Percentiles rank a stretch among this genome's conserved stretches.
Evolutionary conservation across 2,888 invertebrate species (phyloP).

Genomic region (Papilio gigon): DNA sequence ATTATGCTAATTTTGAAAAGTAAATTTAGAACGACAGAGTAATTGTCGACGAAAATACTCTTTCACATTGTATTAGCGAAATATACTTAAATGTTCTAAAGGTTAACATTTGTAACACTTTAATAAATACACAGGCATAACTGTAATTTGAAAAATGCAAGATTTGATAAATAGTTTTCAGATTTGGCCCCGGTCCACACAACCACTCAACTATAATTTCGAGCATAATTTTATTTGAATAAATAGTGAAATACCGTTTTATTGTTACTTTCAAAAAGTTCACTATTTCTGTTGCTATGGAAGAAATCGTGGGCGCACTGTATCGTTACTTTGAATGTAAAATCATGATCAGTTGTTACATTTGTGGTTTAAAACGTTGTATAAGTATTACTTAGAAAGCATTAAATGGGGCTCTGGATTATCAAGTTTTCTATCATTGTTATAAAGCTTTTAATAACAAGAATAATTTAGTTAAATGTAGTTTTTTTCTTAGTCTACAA

Average conservation of each 20-base stretch:
- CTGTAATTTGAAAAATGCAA: not conserved
- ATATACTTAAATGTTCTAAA: not conserved
- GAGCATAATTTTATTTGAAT: not conserved
- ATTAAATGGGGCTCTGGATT: no score
- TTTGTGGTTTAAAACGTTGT: not conserved
- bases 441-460: no score
- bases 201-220: not conserved
- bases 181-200: constrained; percentile 1
- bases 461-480: no score
- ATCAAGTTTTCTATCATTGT: no score
- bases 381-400: not conserved
- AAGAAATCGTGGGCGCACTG: not conserved
- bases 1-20: not conserved
- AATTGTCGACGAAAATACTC: not conserved
- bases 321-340: not conserved
- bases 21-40: not conserved
- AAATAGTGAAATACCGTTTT: not conserved
- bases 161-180: not conserved
- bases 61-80: not conserved
- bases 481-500: not conserved
- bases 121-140: not conserved
- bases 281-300: not conserved
- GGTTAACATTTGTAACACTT: not conserved
- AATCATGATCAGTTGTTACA: not conserved
- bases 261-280: constrained; percentile 3